Base-by-base conservation (phyloP, 92 coral and sea anemone species). In the Parazoanthus swiftii region DNA sequence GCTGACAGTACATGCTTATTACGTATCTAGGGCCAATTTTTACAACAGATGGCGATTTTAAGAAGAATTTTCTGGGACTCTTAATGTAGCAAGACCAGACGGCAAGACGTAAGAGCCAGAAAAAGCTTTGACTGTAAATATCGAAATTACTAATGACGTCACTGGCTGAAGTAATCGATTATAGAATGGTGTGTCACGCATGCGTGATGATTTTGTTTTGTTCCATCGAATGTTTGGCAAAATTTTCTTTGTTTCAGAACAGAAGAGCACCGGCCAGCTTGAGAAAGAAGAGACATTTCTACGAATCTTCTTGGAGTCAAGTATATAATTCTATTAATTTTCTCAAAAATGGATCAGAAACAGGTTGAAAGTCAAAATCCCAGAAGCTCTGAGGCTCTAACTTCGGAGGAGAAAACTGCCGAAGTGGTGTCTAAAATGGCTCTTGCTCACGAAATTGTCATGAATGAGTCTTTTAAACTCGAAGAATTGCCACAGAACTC, bases 391-490 rank as follows among this genome's bases (percentile, higher is more conserved):
- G 92, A 92, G 65, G 65, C n/a, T 1, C 36, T 50, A 6, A 79
- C 86, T 75, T 43, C 89, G 8, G 66, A 73, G 9, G 93, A 89
- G 80, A 86, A 87, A 37, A 73, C 95, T 16, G 94, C 96, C 8
- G 92, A 87, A 39, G 92, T 95, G 79, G 95, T 97, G 44, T 88
- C 93, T 4, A 95, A 90, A 65, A 97, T 97, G 99, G 98, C 99
- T 84, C 93, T 97, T 3, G 99, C 98, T 15, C 99, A 97, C 82
- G 99, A 97, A 89, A 86, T 97, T 72, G 94, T 94, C 48, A 94
- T 97, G 98, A 90, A 97, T 85, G 96, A 90, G 37, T 86, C 94
- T 67, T 97, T 97, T 85, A 94, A 90, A 90, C 85, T 97, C 25
- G 91, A 92, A 23, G 97, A 94, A 66, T 89, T 91, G 44, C 98